A percentile compares a stretch with the other conserved stretches of the same genome.
Conservation (phyloP, 2,888 invertebrate genomes). For the Heliconius ismenius region DNA sequence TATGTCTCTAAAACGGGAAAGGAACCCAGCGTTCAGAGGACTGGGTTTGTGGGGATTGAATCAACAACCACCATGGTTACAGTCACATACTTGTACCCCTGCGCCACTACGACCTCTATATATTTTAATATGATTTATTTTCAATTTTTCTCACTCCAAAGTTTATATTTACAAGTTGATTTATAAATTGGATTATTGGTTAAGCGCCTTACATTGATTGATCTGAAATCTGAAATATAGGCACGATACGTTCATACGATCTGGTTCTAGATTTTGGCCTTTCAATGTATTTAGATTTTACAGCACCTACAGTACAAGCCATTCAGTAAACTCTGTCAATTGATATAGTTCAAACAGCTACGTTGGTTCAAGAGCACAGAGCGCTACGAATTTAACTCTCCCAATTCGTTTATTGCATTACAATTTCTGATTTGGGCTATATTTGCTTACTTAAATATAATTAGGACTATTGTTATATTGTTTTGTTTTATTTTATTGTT, state of each 20-base stretch:
- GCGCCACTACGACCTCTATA: no score
- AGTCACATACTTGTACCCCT: no score
- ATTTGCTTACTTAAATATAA: neutral
- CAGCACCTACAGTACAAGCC: no score
- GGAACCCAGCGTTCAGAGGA: no score
- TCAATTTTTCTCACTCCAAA: neutral
- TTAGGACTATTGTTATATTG: neutral
- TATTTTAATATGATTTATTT: no score
- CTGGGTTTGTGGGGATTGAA: no score
- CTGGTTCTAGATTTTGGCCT: neutral
- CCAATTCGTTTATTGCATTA: neutral
- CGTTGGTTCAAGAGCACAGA: constrained; percentile 2
- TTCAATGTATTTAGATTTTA: neutral
- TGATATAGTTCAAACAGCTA: neutral
- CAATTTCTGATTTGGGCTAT: neutral
- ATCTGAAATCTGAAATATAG: neutral
- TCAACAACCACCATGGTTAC: neutral
- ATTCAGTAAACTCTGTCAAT: neutral
- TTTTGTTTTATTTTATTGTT: neutral
- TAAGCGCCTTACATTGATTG: neutral
- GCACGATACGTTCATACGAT: neutral
- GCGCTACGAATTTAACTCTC: constrained; percentile 1
- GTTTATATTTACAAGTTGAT: neutral
- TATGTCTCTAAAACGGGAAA: neutral
- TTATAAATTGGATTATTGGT: neutral